These are phyloP conservation scores for Ormyrus nitidulus DNA, from an alignment of 2,888 invertebrate species.

Conservation along the genomic window DNA sequence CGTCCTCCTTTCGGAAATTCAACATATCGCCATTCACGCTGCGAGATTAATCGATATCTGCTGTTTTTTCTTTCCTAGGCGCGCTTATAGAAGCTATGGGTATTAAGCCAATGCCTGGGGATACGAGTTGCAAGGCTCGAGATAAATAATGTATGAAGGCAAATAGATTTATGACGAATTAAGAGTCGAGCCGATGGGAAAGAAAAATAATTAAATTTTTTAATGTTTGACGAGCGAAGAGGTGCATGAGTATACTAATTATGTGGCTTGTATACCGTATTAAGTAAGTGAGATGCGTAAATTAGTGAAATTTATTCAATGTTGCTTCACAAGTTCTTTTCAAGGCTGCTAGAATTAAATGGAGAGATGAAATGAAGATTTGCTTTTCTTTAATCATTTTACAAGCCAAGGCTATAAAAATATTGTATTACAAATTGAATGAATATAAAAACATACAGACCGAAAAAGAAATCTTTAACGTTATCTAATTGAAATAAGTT, in stretches of 20 bases:
- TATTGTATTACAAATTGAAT: neutral
- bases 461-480: neutral
- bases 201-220: constrained; percentile 17
- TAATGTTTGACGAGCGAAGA: no score
- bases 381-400: no score
- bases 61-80: neutral
- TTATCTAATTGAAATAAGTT: constrained; percentile 6
- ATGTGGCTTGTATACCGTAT: no score
- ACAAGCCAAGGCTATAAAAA: neutral
- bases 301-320: constrained; percentile 9
- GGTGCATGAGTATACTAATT: no score
- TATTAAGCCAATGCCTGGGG: constrained; percentile 20
- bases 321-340: constrained; percentile 2
- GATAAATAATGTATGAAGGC: neutral
- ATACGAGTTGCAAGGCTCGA: neutral
- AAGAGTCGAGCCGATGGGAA: no score
- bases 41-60: constrained; percentile 27
- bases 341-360: no score
- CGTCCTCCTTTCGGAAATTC: constrained; percentile 40
- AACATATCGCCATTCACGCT: constrained; percentile 6
- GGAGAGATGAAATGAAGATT: neutral
- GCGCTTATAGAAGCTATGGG: neutral
- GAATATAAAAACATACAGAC: neutral
- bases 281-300: neutral
- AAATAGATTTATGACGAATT: neutral